phyloP scores from a whole-genome alignment of 30 jellyfish, hydroid and myxozoan species.

The Pseudorhiza aurosa region DNA sequence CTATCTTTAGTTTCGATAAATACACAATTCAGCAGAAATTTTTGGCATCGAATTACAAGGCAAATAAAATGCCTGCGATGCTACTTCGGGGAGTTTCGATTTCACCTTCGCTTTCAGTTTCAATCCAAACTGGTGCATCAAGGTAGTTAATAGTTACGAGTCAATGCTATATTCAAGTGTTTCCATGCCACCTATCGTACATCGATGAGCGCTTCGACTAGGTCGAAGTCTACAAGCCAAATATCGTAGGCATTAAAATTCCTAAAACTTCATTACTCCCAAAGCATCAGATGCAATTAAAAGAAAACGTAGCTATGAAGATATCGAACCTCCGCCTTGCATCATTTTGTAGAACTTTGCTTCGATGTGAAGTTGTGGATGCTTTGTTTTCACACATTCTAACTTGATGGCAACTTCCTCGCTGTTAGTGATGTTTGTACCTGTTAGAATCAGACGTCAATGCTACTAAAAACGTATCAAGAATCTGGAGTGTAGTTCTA shows the following conservation, averaged over 20 bases:
- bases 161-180: conserved; percentile 29
- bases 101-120: no score
- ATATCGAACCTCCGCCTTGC: conserved; percentile 96
- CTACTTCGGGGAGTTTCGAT: no score
- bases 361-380: conserved; percentile 98
- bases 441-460: conserved; percentile 11
- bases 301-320: no score
- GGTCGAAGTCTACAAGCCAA: no score
- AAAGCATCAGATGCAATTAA: no score
- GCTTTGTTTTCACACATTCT: conserved; percentile 93
- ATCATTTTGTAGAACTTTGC: conserved; percentile 97
- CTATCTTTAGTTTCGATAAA: no score
- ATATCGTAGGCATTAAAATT: no score
- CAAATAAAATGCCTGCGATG: no score
- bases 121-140: no score
- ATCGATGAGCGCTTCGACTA: not conserved
- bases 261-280: no score
- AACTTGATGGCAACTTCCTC: conserved; percentile 96
- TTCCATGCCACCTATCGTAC: conserved; percentile 43
- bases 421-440: conserved; percentile 89
- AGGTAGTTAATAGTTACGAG: not conserved
- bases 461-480: not conserved
- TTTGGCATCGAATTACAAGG: no score
- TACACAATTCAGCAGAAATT: no score
- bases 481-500: not conserved